Base-by-base conservation (phyloP, 53 echinoderm and acorn worm species). In the Mesocentrotus franciscanus region DNA sequence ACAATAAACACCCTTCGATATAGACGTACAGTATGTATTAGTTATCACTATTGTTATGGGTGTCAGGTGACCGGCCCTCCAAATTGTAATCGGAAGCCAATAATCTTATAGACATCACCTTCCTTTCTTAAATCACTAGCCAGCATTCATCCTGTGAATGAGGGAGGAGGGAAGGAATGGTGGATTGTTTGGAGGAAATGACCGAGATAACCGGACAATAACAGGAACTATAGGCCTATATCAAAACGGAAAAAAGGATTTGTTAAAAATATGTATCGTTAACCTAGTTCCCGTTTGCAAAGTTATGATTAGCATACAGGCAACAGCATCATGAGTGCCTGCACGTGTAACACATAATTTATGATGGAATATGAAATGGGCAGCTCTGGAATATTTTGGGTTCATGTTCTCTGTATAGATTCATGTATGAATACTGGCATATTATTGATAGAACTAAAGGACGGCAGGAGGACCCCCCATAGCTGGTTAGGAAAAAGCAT, bases 161-260 rank as follows among this genome's bases (percentile, higher is more conserved):
- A 39, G 39, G 3, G 29, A 11, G 20, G 20, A 42, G 18, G 87
- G 87, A 87, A 58, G 34, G 58, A 87, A 56, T 24, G 2, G 1
- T 27, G 87, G 58, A 87, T 58, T 2, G n/a, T 57, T 58, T 57
- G 26, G 14, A 87, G 87, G 87, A 87, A 57, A 10, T 87, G 87
- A 87, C 87, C 87, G 59, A 26, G 13, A 58, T 87, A 85, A 87
- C 56, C n/a, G 12, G 58, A 87, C 58, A 87, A 87, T 42, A 57
- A 29, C 87, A 87, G 87, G 59, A 87, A 58, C 27, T 57, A 1
- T 57, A 29, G 66, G 66, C 8, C 61, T 61, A 20, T 27, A 75
- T 29, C 26, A 30, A 30, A 76, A 30, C 30, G 15, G 14, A 33
- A 76, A 36, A 81, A 17, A 18, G 33, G 81, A 81, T 81, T 72